These are phyloP conservation scores for Chrysolina oricalcia DNA, from an alignment of 2,888 invertebrate genomes.

Conservation along the genomic window DNA sequence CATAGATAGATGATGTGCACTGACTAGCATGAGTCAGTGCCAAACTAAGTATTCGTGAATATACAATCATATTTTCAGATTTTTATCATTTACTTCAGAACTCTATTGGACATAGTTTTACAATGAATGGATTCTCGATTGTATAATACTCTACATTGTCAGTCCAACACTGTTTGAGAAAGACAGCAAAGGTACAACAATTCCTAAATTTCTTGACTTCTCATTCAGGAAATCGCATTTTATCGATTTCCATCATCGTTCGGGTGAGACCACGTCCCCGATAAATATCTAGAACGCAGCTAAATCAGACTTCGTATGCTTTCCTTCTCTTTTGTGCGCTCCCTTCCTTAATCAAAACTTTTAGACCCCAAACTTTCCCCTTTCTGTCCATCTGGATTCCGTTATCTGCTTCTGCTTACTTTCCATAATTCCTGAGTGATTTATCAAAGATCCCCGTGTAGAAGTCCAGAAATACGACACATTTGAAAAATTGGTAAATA, in stretches of 20 bases:
- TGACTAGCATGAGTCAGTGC: no score
- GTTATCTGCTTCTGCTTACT: slow-evolving; percentile 37
- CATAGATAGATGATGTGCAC: no score
- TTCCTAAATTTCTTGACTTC: neutral
- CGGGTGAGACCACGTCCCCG: slow-evolving; percentile 11
- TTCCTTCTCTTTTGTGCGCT: neutral
- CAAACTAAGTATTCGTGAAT: no score
- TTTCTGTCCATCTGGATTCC: slow-evolving; percentile 4
- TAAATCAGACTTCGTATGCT: slow-evolving; percentile 15
- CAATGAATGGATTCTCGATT: no score
- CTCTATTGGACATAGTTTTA: no score
- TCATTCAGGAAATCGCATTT: neutral
- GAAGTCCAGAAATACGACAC: slow-evolving; percentile 6
- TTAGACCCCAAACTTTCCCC: neutral
- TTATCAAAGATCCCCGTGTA: slow-evolving; percentile 6
- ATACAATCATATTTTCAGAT: no score
- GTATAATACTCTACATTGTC: no score
- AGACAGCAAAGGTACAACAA: no score
- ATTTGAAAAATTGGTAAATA: slow-evolving; percentile 26
- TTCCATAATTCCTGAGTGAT: slow-evolving; percentile 42
- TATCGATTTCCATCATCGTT: neutral
- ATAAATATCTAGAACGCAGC: slow-evolving; percentile 16
- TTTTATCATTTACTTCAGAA: no score
- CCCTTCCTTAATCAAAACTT: slow-evolving; percentile 25
- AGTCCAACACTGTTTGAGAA: no score